phyloP scores from a whole-genome alignment of 2,888 invertebrate species.

The Campoletis raptor region DNA sequence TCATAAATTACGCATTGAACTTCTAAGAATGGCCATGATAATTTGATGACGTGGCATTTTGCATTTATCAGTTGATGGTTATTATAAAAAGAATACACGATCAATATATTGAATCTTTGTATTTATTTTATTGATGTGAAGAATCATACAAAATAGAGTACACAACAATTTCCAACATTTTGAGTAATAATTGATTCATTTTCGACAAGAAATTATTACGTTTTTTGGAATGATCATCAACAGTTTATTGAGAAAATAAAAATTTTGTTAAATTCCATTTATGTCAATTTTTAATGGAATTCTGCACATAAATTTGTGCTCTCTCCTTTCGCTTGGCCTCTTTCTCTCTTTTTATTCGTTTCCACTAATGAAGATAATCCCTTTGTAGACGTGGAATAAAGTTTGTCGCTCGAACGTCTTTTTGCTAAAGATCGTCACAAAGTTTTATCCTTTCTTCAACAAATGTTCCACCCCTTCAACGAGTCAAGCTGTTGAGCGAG shows the following conservation, averaged over 20 bases:
- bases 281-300: background rate
- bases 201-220: background rate
- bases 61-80: too few species aligned
- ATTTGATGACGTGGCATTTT: too few species aligned
- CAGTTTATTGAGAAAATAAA: background rate
- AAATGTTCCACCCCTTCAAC: background rate
- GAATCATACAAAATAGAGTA: background rate
- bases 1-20: too few species aligned
- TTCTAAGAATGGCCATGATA: too few species aligned
- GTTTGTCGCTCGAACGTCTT: background rate
- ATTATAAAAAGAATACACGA: too few species aligned
- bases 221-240: background rate
- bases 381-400: background rate
- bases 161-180: background rate
- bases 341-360: background rate
- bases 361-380: constrained; percentile 10
- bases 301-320: background rate
- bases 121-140: too few species aligned
- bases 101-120: too few species aligned
- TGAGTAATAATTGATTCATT: background rate
- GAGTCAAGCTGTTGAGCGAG: background rate
- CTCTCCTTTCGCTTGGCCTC: background rate
- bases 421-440: background rate
- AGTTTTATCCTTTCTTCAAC: constrained; percentile 1
- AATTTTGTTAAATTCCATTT: background rate